Base-by-base conservation (phyloP, 2,888 invertebrate genomes). In the Ichneumoninae sp. region DNA sequence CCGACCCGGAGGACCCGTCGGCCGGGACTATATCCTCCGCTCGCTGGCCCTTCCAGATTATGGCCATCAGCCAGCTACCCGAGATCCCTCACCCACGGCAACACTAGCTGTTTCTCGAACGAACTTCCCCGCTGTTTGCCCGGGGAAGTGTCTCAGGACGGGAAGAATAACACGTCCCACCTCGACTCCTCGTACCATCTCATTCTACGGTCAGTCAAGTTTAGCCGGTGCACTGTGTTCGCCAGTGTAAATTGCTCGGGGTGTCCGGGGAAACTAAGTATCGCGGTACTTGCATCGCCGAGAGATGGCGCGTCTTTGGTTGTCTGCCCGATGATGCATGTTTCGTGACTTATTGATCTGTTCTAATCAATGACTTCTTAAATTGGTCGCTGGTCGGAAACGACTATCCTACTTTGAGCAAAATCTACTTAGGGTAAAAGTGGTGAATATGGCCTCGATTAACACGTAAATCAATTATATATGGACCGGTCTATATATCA, bases 21-120 rank as follows among this genome's bases (percentile, higher is more conserved):
- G 2, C 3, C 30, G 16, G 22, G 63, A 30, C 63, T 63, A 33
- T n/a, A 30, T 33, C 16, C 63, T n/a, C 16, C 30, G 30, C 63
- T 33, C 63, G 77, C 81, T 74, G 85, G 87, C 88, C 89, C 89
- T 89, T 88, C 85, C 91, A 92, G 93, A 93, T 93, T 93, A 93
- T 93, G 93, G 93, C 93, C 91, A 92, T 91, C 92, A 91, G 93
- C 93, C 93, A 93, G 91, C 90, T 90, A 91, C 87, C 91, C 77
- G 75, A 78, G 77, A 85, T 79, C 83, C 68, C 47, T 60, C 19
- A 13, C 63, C 52, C 47, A 26, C 88, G 89, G 89, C 89, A 90
- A 90, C 91, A 89, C 89, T 88, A 5, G 89, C 76, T 69, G 73
- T 66, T 82, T 80, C 71, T 70, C 81, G 87, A 89, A 86, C 77